Evolutionary conservation across 1,140 invertebrate genomes (phyloP), one percentile per base, ranked within the genome.

Genomic region (Pentalonia nigronervosa): DNA sequence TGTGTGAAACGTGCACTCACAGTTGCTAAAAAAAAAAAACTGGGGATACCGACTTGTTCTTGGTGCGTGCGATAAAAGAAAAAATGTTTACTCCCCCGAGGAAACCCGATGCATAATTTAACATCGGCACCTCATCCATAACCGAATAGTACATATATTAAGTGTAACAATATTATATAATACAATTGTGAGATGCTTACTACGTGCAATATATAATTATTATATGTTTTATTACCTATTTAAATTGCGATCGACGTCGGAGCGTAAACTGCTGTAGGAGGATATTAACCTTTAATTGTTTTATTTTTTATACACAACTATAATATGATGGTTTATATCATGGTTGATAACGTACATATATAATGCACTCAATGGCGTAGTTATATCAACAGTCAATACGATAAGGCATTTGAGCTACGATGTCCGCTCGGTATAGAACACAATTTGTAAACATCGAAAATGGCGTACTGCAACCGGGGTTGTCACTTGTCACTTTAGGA

Each of bases 31-130:
- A 86, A 84, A 67, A 14, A 76, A 60, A 76, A 88, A 88, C n/a
- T 14, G 47, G 7, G 7, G 8, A 36, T 3, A 36, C 11, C 30
- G 8, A 88, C 47, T 50, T 21, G 20, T 50, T 88, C 47, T 34
- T 21, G 48, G 48, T 20, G 7, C 47, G 47, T 53, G n/a, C n/a
- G 86, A 47, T 88, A 88, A 47, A 88, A 41, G 21, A 84, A 25
- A 88, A 25, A 88, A 88, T 36, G 4, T 53, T 50, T 53, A 88
- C 34, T 88, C 53, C 47, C 47, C 87, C 48, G 47, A 53, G 48
- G 86, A 88, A 88, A 50, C 87, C 7, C 30, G 7, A 76, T 88
- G 30, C 34, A 88, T 88, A 88, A 88, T 53, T 88, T 88, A 2
- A n/a, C 47, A n/a, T 88, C 81, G 45, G 20, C 30, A 20, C 30